Base-by-base conservation (phyloP, 2,888 invertebrate species). In the Prosopocoilus inquinatus region DNA sequence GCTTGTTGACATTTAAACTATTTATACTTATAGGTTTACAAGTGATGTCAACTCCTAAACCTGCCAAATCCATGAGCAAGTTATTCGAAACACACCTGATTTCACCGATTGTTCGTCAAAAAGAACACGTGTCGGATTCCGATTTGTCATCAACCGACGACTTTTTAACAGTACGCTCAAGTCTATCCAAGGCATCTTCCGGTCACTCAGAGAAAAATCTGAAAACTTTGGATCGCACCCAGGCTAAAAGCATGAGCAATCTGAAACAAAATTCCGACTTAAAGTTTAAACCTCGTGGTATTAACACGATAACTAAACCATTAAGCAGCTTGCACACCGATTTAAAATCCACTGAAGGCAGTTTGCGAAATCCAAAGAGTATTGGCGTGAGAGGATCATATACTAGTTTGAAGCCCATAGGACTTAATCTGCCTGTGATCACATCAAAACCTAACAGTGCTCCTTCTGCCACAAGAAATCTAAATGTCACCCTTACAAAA, bases 11-110 rank as follows among this genome's bases (percentile, higher is more conserved):
- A 28, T 28, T 28, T 5, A 28, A 28, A 28, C 7, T 28, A 4
- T 48, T 53, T 9, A 12, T 15, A 28, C 44, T 15, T 52, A 11
- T 44, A 55, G 54, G 50, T 48, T 50, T 54, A 33, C 68, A 73
- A 62, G 69, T 72, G 3, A 74, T 75, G 71, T 78, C 78, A 9
- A 78, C 78, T 9, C 76, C 78, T 38, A 74, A 72, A 64, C 66
- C 67, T 2, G 45, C 63, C 11, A 64, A 59, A 50, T 55, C 59
- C n/a, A 54, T 62, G 20, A 48, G 59, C 33, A 64, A 60, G 47
- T 56, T 67, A 15, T 68, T 67, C 62, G 65, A 67, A 43, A 63
- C 68, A 47, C 64, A 67, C 34, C 60, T 65, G 28, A 66, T 75
- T 47, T 76, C 76, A 2, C 76, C 76, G 3, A 75, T 76, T 13